Evolutionary conservation across 2,797 vertebrate genomes (phyloP).

Genomic region (Orestias chungarensis): DNA sequence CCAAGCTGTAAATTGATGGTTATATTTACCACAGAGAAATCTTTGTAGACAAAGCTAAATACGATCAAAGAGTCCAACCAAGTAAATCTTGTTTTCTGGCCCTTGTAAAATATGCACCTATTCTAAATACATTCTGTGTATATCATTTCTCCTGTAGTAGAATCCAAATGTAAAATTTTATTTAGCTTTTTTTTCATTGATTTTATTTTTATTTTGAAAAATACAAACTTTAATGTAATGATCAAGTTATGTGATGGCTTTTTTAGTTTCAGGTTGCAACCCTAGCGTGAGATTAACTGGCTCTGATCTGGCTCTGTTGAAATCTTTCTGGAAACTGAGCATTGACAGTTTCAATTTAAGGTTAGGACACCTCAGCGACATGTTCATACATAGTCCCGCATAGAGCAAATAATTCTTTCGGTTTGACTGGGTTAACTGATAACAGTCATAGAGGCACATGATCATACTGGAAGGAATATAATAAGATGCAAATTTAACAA

Average conservation of each 20-base stretch:
- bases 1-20: background rate
- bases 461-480: background rate
- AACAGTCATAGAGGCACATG: slow-evolving; percentile 25
- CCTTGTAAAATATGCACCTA: background rate
- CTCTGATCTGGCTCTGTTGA: background rate
- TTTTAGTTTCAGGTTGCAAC: background rate
- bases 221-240: background rate
- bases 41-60: too few relatives aligned
- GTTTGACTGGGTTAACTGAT: slow-evolving; percentile 52
- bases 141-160: background rate
- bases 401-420: slow-evolving; percentile 28
- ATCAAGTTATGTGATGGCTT: background rate
- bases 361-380: slow-evolving; percentile 21
- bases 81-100: background rate
- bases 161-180: background rate
- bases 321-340: background rate
- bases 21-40: slow-evolving; percentile 5
- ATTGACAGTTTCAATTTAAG: background rate
- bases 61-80: too few relatives aligned
- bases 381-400: slow-evolving; percentile 23
- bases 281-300: background rate
- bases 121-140: background rate
- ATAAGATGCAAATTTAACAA: background rate
- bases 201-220: background rate
- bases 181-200: background rate